Conservation (phyloP, 1,140 invertebrate genomes). For the Cherax quadricarinatus region DNA sequence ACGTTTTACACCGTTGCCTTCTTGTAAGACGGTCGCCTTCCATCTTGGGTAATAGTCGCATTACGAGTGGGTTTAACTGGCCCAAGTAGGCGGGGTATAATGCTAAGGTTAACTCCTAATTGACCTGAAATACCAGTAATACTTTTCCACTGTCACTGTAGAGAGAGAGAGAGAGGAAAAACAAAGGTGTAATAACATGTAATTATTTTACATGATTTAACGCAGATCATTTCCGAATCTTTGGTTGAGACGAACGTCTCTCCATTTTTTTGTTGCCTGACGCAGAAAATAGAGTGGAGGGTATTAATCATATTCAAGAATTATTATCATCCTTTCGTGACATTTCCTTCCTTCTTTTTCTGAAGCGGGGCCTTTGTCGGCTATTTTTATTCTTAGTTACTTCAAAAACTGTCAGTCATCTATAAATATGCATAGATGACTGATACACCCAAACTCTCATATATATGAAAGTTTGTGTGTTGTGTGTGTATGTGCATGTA, state of each 20-base stretch:
- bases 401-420: too few species aligned
- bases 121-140: background rate
- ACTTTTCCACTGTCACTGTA: slow-evolving; percentile 16
- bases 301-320: background rate
- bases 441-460: too few species aligned
- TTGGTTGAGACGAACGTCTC: background rate
- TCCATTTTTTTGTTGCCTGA: background rate
- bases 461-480: too few species aligned
- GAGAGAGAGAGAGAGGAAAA: background rate
- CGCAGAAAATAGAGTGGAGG: background rate
- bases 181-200: slow-evolving; percentile 28
- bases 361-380: too few species aligned
- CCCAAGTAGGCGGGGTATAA: background rate
- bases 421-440: too few species aligned
- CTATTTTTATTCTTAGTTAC: too few species aligned
- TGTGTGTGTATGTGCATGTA: too few species aligned
- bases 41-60: background rate
- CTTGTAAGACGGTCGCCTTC: background rate
- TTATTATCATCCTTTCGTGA: background rate
- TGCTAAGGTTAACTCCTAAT: slow-evolving; percentile 18
- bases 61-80: background rate
- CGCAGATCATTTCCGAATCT: slow-evolving; percentile 23
- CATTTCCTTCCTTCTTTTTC: background rate
- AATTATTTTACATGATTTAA: slow-evolving; percentile 50
- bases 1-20: background rate